phyloP scores from a whole-genome alignment of 2,113 vertebrate species.

The Melanotaenia duboulayi region DNA sequence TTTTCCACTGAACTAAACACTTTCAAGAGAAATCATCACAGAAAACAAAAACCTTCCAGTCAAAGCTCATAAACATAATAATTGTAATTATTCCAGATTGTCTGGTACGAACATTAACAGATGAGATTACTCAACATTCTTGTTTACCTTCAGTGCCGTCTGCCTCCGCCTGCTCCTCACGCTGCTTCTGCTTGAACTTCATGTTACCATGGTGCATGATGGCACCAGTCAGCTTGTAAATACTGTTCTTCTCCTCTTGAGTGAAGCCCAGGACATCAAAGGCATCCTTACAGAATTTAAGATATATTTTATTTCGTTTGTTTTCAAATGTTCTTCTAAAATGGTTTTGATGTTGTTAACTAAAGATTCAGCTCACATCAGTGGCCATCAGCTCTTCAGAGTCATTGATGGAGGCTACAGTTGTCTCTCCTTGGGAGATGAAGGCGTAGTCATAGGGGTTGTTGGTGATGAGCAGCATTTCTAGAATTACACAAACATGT shows the following conservation, averaged over 20 bases:
- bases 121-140: constrained; percentile 34
- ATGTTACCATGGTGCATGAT: constrained; percentile 94
- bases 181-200: constrained; percentile 91
- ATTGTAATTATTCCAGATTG: too few species aligned
- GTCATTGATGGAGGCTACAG: constrained; percentile 71
- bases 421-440: constrained; percentile 68
- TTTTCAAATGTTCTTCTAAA: background rate
- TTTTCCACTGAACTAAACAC: too few species aligned
- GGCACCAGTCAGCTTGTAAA: constrained; percentile 90
- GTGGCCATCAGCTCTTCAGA: constrained; percentile 73
- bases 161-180: constrained; percentile 90
- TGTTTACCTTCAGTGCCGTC: constrained; percentile 88
- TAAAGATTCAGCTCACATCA: constrained; percentile 59
- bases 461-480: constrained; percentile 83
- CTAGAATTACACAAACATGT: constrained; percentile 29
- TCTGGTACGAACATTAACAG: too few species aligned
- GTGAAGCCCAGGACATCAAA: constrained; percentile 87
- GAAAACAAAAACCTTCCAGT: too few species aligned
- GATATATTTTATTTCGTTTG: background rate
- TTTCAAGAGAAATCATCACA: too few species aligned
- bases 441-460: constrained; percentile 78
- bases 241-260: constrained; percentile 85
- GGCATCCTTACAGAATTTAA: constrained; percentile 52
- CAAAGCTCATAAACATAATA: too few species aligned
- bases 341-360: background rate